Evolutionary conservation across 2,797 vertebrate genomes (phyloP), one percentile per base, ranked within the genome.

Genomic region (Enteromius fasciolatus): DNA sequence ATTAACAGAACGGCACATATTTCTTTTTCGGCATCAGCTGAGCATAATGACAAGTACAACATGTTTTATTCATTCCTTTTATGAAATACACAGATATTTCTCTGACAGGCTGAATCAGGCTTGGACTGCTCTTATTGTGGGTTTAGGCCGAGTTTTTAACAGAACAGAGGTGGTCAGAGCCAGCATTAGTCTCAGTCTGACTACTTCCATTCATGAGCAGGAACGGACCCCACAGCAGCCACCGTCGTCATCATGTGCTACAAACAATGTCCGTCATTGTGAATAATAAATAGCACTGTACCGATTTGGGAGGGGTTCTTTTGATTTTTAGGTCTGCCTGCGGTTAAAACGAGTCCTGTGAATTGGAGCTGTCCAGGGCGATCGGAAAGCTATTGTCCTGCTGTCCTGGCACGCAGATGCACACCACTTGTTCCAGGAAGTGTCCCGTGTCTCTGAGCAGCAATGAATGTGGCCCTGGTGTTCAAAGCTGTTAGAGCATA

Each of bases 401-500:
- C 36, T 23, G 72, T 73, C 81, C 84, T 80, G 72, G 76, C 87
- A 77, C 46, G 14, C 63, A 59, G 70, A 67, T 73, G 39, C n/a
- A 33, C 20, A 10, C 23, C 50, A 52, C 81, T 70, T 68, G 78
- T 46, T 78, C 36, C 85, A 78, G 80, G 82, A 84, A 81, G 75
- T 59, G 59, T 80, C 81, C 72, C 14, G 52, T 54, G 83, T 82
- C 70, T 83, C 75, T 70, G 68, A 81, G 50, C 31, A 1, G 73
- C 57, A 61, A 33, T 81, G 82, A 76, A 61, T 50, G 17, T 12
- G 12, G 39, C 36, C 7, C 69, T 15, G 78, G 57, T 83, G 72
- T 86, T 82, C 67, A 15, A 41, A 86, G 64, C 78, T 67, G 46
- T 83, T 88, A 69, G 48, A 76, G 84, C 80, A 48, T 88, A 73